Evolutionary conservation across 2,797 vertebrate species (phyloP).

Genomic region (Sebastes diploproa): DNA sequence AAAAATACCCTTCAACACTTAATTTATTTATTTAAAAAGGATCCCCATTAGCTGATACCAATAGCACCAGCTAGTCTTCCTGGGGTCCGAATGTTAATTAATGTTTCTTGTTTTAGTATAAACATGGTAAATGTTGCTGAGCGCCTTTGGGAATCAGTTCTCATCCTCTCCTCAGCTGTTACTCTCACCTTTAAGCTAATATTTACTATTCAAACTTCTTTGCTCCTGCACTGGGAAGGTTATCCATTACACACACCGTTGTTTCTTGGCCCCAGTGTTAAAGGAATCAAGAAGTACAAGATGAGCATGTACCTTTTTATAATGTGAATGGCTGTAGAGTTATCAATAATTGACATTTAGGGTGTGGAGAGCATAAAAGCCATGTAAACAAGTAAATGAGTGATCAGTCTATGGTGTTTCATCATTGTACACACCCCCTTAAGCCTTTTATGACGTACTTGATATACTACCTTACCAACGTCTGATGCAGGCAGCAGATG

Average conservation of each 20-base stretch:
- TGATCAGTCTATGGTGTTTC: neutral
- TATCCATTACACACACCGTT: constrained; percentile 45
- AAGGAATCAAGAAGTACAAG: neutral
- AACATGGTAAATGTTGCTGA: neutral
- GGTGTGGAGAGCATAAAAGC: neutral
- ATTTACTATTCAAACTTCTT: constrained; percentile 56
- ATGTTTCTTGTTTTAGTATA: neutral
- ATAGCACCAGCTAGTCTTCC: no score
- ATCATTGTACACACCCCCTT: constrained; percentile 2
- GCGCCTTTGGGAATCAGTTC: constrained; percentile 27
- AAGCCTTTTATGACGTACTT: neutral
- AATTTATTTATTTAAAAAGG: no score
- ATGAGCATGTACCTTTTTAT: neutral
- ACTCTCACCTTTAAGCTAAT: constrained; percentile 49
- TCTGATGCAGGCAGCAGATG: neutral
- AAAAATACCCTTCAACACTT: neutral
- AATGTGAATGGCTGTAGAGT: neutral
- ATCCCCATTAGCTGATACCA: no score
- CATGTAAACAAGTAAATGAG: neutral
- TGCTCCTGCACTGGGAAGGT: constrained; percentile 9
- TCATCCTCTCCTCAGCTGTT: constrained; percentile 26
- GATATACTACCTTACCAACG: neutral
- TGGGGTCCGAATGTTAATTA: no score
- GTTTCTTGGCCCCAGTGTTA: constrained; percentile 1
- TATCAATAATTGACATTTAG: neutral